These are phyloP conservation scores for Drosophila macrospina DNA, from an alignment of 2,888 invertebrate species.

Conservation along the genomic window DNA sequence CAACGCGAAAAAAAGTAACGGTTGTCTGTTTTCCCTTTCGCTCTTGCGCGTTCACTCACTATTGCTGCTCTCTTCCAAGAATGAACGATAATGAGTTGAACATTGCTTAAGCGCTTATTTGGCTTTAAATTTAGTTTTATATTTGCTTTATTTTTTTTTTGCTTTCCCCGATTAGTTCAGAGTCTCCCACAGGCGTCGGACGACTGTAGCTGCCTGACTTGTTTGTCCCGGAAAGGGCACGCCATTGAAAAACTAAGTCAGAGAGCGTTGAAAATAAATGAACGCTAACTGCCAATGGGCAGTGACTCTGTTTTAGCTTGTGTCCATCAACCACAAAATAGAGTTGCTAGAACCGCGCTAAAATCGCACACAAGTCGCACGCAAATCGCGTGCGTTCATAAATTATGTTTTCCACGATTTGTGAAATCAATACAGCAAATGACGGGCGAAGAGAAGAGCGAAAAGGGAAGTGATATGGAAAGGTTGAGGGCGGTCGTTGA, in stretches of 20 bases:
- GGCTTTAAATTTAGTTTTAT: too few relatives aligned
- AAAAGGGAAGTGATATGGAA: background rate
- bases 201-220: too few relatives aligned
- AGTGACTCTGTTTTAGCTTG: constrained; percentile 11
- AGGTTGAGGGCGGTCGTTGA: constrained; percentile 56
- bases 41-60: too few relatives aligned
- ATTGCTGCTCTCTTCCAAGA: too few relatives aligned
- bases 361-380: constrained; percentile 39
- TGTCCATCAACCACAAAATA: background rate
- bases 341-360: constrained; percentile 31
- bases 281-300: constrained; percentile 52
- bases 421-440: constrained; percentile 65
- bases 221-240: constrained; percentile 9
- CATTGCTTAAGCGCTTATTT: too few relatives aligned
- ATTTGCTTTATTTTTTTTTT: too few relatives aligned
- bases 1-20: too few relatives aligned
- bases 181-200: too few relatives aligned
- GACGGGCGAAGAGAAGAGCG: background rate
- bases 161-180: too few relatives aligned
- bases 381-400: constrained; percentile 54
- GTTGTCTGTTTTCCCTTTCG: too few relatives aligned
- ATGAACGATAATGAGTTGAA: too few relatives aligned
- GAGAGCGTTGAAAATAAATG: constrained; percentile 50
- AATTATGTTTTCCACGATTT: constrained; percentile 66
- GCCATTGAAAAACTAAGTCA: constrained; percentile 15